Percentiles rank a stretch among this genome's conserved stretches.
These are phyloP conservation scores for Drymonia ruficornis DNA, from an alignment of 2,888 invertebrate species.

Conservation along the genomic window DNA sequence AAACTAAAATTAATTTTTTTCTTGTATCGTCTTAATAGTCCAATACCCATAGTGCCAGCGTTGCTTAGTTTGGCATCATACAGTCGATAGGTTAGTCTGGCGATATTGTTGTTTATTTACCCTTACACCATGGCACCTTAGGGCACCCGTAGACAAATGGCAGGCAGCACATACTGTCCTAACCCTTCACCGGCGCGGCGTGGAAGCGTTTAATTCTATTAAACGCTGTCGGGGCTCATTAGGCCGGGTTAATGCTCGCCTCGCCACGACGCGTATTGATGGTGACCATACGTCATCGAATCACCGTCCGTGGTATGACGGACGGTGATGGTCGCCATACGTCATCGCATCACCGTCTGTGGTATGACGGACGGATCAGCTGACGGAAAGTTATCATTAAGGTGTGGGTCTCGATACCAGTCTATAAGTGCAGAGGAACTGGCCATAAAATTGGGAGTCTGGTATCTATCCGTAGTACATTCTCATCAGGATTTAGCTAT, in stretches of 20 bases:
- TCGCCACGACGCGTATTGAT: conserved; percentile 70
- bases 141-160: conserved; percentile 31
- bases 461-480: too few relatives aligned
- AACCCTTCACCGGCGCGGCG: conserved; percentile 35
- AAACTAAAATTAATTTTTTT: too few relatives aligned
- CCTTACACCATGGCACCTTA: too few relatives aligned
- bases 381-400: not conserved
- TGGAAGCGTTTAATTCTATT: conserved; percentile 74
- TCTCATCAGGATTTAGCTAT: too few relatives aligned
- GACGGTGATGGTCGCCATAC: conserved; percentile 64
- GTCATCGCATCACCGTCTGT: conserved; percentile 66
- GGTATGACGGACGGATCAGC: not conserved
- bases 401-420: too few relatives aligned
- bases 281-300: conserved; percentile 72
- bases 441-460: too few relatives aligned
- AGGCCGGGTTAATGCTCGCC: conserved; percentile 68
- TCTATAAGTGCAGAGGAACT: too few relatives aligned
- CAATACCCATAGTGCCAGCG: too few relatives aligned
- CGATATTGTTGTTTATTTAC: too few relatives aligned
- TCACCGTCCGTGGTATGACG: conserved; percentile 41
- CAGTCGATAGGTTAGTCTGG: too few relatives aligned
- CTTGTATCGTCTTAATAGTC: too few relatives aligned
- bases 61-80: too few relatives aligned
- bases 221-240: conserved; percentile 73
- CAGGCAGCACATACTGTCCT: conserved; percentile 16